Base-by-base conservation (phyloP, 2,113 vertebrate genomes). In the Trogon melanurus region DNA sequence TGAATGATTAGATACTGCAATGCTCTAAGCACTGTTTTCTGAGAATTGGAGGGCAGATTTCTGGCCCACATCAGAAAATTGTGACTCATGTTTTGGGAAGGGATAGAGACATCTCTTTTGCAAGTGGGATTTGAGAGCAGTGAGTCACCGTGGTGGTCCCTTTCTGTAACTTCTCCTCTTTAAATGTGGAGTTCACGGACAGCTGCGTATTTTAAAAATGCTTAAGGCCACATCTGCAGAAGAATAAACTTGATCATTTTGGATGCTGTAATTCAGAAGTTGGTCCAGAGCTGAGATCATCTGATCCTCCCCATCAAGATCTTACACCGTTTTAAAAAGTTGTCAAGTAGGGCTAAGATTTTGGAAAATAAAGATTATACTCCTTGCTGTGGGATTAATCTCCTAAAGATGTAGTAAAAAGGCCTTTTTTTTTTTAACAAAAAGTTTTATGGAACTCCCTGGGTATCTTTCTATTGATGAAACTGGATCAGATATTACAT, bases 71-170 rank as follows among this genome's bases (percentile, higher is more conserved):
- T 32, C 56, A 79, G 57, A 75, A 91, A 91, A 75, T 8, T 36
- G 15, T 85, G 78, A 95, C 45, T 96, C 86, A 81, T 29, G 23
- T 87, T 87, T 79, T 86, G 89, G 86, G 86, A 93, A 91, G 48
- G 44, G 53, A 48, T 22, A 67, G 51, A 80, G 25, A 56, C 30
- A 70, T 56, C 60, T 70, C 47, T 90, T 92, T 76, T 69, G 36
- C 20, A 70, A 82, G 61, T 18, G 16, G 74, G 64, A 67, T 88
- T 74, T 56, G 65, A 74, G 50, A 87, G 29, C 45, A 54, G 32
- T 74, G 89, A 93, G 34, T 95, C 83, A 93, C 30, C 0, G 1
- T 44, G 38, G 32, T 41, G 44, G 48, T 79, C 60, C 36, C 20
- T 64, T 67, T 91, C 80, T 88, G 22, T 65, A 75, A 84, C 36